Conservation (phyloP, 2,888 invertebrate genomes). For the Leptinotarsa tumamoca region DNA sequence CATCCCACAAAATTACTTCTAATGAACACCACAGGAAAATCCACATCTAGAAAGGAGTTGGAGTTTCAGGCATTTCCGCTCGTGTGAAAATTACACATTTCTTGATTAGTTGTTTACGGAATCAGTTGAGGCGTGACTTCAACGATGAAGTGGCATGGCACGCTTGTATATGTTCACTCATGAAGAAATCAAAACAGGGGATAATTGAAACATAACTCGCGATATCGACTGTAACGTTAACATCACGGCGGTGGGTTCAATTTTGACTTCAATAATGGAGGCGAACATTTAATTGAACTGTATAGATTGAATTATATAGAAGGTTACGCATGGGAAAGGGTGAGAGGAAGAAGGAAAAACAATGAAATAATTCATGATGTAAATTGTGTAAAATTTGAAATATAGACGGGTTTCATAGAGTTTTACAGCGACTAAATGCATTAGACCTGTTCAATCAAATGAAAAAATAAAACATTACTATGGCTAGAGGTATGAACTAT, state of each 20-base stretch:
- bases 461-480: too few species aligned
- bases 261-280: background rate
- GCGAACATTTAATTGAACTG: background rate
- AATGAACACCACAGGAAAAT: background rate
- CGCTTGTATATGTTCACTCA: background rate
- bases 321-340: too few species aligned
- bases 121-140: background rate
- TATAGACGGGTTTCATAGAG: too few species aligned
- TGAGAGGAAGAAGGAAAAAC: too few species aligned
- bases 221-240: background rate
- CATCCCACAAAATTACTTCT: too few species aligned
- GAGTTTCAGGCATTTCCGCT: background rate
- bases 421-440: too few species aligned
- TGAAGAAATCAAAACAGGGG: background rate
- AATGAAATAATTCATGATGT: too few species aligned
- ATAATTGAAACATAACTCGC: background rate
- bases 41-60: background rate
- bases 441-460: too few species aligned
- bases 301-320: too few species aligned
- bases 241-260: background rate
- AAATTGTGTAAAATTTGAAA: too few species aligned
- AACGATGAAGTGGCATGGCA: background rate
- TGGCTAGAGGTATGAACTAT: too few species aligned
- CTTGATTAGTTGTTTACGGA: slow-evolving; percentile 6
- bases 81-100: slow-evolving; percentile 6